Percentiles rank a stretch among this genome's conserved stretches.
phyloP scores from a whole-genome alignment of 1,140 invertebrate genomes.

The Solenopsis fugax region DNA sequence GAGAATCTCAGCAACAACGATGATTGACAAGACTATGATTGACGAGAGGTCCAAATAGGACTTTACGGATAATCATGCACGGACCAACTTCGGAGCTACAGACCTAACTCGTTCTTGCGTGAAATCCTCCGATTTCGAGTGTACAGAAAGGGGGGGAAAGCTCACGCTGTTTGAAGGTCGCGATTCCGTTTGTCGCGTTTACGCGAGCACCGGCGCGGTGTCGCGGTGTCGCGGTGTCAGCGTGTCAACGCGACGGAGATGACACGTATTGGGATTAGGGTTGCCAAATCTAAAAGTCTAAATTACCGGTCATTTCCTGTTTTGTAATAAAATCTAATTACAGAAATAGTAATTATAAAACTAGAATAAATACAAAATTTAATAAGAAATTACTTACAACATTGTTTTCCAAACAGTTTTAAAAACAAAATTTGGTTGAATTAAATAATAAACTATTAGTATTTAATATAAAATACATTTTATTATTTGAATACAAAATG shows the following conservation, averaged over 20 bases:
- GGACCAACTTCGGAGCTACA: not conserved
- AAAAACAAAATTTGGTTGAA: too few relatives aligned
- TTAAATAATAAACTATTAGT: too few relatives aligned
- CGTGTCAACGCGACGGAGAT: conserved; percentile 23
- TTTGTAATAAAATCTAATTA: too few relatives aligned
- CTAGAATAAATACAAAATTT: too few relatives aligned
- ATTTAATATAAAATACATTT: too few relatives aligned
- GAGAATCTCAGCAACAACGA: not conserved
- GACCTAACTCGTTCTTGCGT: not conserved
- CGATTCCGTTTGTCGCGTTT: not conserved
- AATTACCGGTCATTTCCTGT: too few relatives aligned
- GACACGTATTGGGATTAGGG: conserved; percentile 67
- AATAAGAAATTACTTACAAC: too few relatives aligned
- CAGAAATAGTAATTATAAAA: too few relatives aligned
- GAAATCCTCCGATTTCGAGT: conserved; percentile 16
- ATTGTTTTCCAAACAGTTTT: too few relatives aligned
- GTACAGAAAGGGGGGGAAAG: not conserved
- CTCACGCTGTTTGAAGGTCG: not conserved
- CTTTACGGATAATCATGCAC: not conserved
- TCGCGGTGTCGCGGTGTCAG: not conserved
- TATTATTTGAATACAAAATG: too few relatives aligned
- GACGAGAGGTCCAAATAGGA: not conserved
- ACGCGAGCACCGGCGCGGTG: not conserved
- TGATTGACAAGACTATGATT: not conserved
- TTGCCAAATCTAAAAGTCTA: too few relatives aligned